Evolutionary conservation across 1,140 invertebrate genomes (phyloP), one percentile per base, ranked within the genome.

Genomic region (Spodoptera litura): DNA sequence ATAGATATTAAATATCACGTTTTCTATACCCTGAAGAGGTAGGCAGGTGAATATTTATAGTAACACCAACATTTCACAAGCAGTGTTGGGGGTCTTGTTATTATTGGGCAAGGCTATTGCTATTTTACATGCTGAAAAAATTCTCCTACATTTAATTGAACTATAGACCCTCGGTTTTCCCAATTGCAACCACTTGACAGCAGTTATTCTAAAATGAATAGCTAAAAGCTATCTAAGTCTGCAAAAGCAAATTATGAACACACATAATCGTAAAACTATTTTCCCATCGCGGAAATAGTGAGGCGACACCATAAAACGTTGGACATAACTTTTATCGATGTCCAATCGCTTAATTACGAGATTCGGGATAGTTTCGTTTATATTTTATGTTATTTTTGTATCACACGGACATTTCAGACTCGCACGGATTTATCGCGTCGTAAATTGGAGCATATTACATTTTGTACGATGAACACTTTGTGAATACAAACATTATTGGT

Each of bases 251-350:
- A 20, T 20, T 4, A 27, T 31, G 27, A 61, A 61, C 0, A 13
- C 27, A 66, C 15, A 25, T 44, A 49, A 49, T 66, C 62, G 9
- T 66, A 49, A 20, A 25, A 25, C 8, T 25, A 25, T 64, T 49
- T 64, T 64, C 11, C 62, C 4, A 20, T 11, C 38, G 15, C 38
- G 62, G 62, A 66, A 49, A 11, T 66, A 66, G 62, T 11, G 62
- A 64, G n/a, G 15, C 15, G 38, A 44, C n/a, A 10, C 38, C 15
- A 66, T 66, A 66, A 66, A 66, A 66, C 49, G 62, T 49, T 25
- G 62, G 62, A 66, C 62, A 66, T 66, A 49, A 66, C 62, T 51
- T 66, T 66, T 66, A 66, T 66, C 62, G 62, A 70, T 70, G 66
- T 68, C 11, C 64, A 15, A 52, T 68, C 61, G 61, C 11, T 64